Evolutionary conservation across 2,888 invertebrate species (phyloP), one percentile per base, ranked within the genome.

Genomic region (Oxycera nigricornis): DNA sequence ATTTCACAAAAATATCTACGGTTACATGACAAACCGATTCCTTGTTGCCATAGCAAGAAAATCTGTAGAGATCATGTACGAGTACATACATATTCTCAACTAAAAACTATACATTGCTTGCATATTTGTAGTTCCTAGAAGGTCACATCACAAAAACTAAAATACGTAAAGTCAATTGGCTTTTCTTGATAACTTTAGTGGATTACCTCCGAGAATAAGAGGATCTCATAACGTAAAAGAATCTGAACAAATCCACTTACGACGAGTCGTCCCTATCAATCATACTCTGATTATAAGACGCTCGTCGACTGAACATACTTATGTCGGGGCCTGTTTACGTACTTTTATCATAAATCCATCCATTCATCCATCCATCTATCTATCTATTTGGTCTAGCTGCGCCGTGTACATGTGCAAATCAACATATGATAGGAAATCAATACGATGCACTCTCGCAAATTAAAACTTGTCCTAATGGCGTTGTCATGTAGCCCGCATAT

Each of bases 381-480:
- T n/a, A n/a, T n/a, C n/a, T n/a, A n/a, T n/a, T n/a, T n/a, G 24
- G 24, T 0, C 24, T 9, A 11, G 20, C 30, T 46, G 14, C 3
- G 17, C 17, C 35, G 35, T 35, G 6, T 9, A 7, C 41, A 24
- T 41, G 26, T 65, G 41, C 7, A 41, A 20, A 4, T 24, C 9
- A 65, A 24, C 65, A 65, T 41, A 41, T 65, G 65, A 65, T 41
- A 65, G 65, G 52, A 68, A 68, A 68, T 68, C 68, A 68, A 68
- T 68, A 68, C n/a, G 31, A 68, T 68, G 68, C 68, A 68, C 68
- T 68, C 52, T 68, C 68, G 68, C 52, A 68, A 68, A 68, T 68
- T 68, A 68, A 68, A 68, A 68, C 68, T 68, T 22, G 24, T 52
- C 62, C 17, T 65, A 65, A 65, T 65, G 41, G 65, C 41, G 41